phyloP scores from a whole-genome alignment of 2,113 vertebrate genomes.

The Natator depressus region DNA sequence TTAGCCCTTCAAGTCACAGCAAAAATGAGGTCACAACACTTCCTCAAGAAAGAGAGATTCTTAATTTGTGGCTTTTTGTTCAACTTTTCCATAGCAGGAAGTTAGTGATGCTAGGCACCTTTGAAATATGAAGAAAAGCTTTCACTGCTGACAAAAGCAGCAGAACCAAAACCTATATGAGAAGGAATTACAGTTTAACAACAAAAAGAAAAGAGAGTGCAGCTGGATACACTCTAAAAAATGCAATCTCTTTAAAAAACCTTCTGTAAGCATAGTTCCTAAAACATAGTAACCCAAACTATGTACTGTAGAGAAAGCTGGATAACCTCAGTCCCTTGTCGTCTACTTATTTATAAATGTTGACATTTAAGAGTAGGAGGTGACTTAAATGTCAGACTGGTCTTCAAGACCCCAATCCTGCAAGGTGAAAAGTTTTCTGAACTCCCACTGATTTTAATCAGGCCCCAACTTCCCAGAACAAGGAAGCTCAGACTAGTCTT shows the following conservation, averaged over 20 bases:
- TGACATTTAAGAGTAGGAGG: slow-evolving; percentile 41
- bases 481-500: slow-evolving; percentile 35
- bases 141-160: slow-evolving; percentile 35
- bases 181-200: neutral
- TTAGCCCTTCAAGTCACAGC: slow-evolving; percentile 1
- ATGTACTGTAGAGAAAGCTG: neutral
- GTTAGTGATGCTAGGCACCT: slow-evolving; percentile 43
- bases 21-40: neutral
- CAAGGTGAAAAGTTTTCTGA: slow-evolving; percentile 43
- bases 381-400: slow-evolving; percentile 57
- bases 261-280: neutral
- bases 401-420: slow-evolving; percentile 24
- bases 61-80: slow-evolving; percentile 38
- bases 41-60: neutral
- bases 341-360: slow-evolving; percentile 37
- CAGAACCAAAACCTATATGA: slow-evolving; percentile 6
- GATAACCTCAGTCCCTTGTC: slow-evolving; percentile 30
- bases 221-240: slow-evolving; percentile 26
- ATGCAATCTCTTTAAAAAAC: slow-evolving; percentile 1
- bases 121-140: slow-evolving; percentile 40
- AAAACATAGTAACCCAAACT: slow-evolving; percentile 28
- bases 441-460: slow-evolving; percentile 50
- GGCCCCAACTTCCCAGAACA: slow-evolving; percentile 13
- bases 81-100: slow-evolving; percentile 46
- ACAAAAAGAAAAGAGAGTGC: neutral